These are phyloP conservation scores for Crematogaster levior DNA, from an alignment of 2,888 invertebrate species.

Conservation along the genomic window DNA sequence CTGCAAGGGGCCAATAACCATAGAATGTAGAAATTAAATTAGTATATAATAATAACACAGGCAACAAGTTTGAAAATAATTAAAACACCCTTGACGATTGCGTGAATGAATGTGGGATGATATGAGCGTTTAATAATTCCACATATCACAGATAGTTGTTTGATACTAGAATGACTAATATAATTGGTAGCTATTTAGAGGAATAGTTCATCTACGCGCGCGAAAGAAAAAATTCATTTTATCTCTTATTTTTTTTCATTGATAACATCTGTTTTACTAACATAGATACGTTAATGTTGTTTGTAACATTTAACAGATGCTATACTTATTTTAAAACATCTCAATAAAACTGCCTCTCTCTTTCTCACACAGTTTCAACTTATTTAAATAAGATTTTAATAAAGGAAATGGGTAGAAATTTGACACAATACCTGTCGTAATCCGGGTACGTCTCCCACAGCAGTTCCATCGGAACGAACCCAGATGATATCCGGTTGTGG, in stretches of 20 bases:
- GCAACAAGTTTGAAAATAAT: constrained; percentile 20
- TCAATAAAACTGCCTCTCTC: neutral
- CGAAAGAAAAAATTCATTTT: neutral
- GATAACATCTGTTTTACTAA: neutral
- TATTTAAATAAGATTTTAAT: constrained; percentile 7
- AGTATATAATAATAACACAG: neutral
- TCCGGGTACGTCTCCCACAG: constrained; percentile 96
- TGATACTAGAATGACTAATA: neutral
- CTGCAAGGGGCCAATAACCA: constrained; percentile 83
- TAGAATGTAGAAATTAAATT: constrained; percentile 18
- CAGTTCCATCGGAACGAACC: constrained; percentile 96
- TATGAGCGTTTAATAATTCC: constrained; percentile 28
- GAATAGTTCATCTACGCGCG: neutral
- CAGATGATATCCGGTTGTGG: constrained; percentile 97
- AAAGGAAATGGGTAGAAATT: constrained; percentile 43
- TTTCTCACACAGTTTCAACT: neutral
- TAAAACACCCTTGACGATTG: constrained; percentile 15
- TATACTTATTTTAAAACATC: neutral
- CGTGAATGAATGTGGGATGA: constrained; percentile 39
- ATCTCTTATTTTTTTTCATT: neutral
- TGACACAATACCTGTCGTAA: constrained; percentile 89
- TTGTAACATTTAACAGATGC: neutral
- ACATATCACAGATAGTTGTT: constrained; percentile 1
- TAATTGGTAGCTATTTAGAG: neutral
- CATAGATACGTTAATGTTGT: neutral